Evolutionary conservation across 1,140 invertebrate genomes (phyloP), one percentile per base, ranked within the genome.

Genomic region (Bactericera cockerelli): DNA sequence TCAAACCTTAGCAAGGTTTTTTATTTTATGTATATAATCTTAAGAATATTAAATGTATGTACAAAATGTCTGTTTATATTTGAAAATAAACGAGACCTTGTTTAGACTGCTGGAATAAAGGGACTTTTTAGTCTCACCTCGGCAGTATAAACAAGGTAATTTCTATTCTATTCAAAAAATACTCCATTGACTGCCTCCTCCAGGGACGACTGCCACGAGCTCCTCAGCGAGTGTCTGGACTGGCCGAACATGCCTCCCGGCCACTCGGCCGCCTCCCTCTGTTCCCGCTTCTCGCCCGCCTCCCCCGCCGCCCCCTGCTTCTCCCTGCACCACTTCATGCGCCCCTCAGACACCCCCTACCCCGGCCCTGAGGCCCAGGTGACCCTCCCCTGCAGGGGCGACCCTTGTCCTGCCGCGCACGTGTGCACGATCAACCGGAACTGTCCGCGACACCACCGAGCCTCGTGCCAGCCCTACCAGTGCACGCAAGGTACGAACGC

Each of bases 141-240:
- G n/a, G n/a, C n/a, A n/a, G n/a, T n/a, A n/a, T n/a, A n/a, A n/a
- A n/a, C n/a, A n/a, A n/a, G n/a, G n/a, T n/a, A n/a, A n/a, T n/a
- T n/a, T n/a, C n/a, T n/a, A n/a, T n/a, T n/a, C n/a, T n/a, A n/a
- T n/a, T n/a, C n/a, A n/a, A n/a, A n/a, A n/a, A n/a, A n/a, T n/a
- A n/a, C n/a, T n/a, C n/a, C n/a, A n/a, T n/a, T n/a, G n/a, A n/a
- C n/a, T n/a, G n/a, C n/a, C n/a, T n/a, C n/a, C 69, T 69, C 22
- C 64, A 78, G 82, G n/a, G 82, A 87, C 53, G 86, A 90, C 65
- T 94, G 90, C 68, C 70, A 83, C 14, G 79, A 85, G 54, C 76
- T 93, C 28, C 74, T 93, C 65, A 80, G 78, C n/a, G 79, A 83
- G 57, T 93, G 90, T 67, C 78, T 91, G 53, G 88, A 93, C 65